Conservation (phyloP, 1,140 invertebrate genomes). For the Lepidurus apus region DNA sequence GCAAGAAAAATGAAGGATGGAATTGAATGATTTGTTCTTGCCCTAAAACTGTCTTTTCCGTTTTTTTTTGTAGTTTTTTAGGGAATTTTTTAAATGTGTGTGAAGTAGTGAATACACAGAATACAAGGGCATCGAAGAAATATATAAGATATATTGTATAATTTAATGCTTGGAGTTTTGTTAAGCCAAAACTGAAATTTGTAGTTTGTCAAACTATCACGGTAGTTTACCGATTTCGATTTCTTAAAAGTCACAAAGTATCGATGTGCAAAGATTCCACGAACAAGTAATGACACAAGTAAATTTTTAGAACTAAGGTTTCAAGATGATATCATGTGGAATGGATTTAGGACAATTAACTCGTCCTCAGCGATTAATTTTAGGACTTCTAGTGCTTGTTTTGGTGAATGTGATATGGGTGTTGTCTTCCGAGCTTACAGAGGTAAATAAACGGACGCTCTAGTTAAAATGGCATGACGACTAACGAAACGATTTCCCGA, state of each 20-base stretch:
- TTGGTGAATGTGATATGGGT: conserved; percentile 85
- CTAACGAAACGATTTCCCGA: conserved; percentile 29
- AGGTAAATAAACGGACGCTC: conserved; percentile 52
- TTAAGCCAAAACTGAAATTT: no score
- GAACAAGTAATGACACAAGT: neutral
- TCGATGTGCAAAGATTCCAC: neutral
- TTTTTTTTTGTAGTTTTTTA: no score
- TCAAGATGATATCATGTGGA: neutral
- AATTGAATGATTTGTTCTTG: neutral
- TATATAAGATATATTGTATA: no score
- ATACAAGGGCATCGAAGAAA: no score
- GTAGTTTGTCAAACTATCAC: no score
- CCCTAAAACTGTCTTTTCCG: no score
- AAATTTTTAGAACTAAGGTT: neutral
- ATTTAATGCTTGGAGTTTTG: no score
- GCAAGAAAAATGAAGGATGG: neutral
- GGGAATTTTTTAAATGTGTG: no score
- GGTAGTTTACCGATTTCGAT: no score
- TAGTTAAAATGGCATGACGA: conserved; percentile 34
- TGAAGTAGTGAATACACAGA: no score
- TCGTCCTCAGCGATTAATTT: conserved; percentile 64
- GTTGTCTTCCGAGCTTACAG: conserved; percentile 73
- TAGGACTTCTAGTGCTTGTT: conserved; percentile 69
- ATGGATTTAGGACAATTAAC: conserved; percentile 44
- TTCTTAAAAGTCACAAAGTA: neutral